Evolutionary conservation across 2,113 vertebrate genomes (phyloP), one percentile per base, ranked within the genome.

Genomic region (Chauna torquata): DNA sequence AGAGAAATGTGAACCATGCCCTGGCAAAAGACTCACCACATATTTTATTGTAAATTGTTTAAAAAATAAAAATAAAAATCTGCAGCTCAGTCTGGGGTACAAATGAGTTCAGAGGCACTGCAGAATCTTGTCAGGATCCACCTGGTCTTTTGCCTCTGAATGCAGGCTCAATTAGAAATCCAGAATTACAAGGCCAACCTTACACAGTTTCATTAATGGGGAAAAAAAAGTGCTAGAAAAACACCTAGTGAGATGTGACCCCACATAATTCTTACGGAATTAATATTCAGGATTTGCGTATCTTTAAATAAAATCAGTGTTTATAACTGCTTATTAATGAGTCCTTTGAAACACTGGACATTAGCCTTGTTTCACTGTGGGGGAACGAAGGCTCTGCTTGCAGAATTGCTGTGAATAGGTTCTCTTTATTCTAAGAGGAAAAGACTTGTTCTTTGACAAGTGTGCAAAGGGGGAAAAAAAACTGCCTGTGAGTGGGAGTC

Each of bases 401-500:
- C 74, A 82, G 70, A 45, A 80, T 82, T 85, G 72, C 91, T 92
- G 65, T 93, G 95, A 90, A 91, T 66, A 96, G 64, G 49, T 15
- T 89, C 45, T 87, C 0, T 8, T 94, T 92, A 82, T 87, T 79
- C 86, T 59, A 85, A 85, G 66, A 89, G 72, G 71, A 92, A 86
- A 92, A 94, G 94, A 85, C 71, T 86, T 47, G 50, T 81, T 92
- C 90, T 94, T 82, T 95, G 91, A 95, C 91, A 92, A 97, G 92
- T 80, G 86, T 96, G 95, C 84, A 95, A 96, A 86, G 55, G 77
- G 77, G 40, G 16, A 6, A 44, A 16, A 72, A 85, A 62, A 36
- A 52, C 69, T 82, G 62, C 45, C 94, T 95, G 72, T 94, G 96
- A 97, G 95, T 94, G 91, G 88, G 93, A 95, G 91, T 94, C 95